Evolutionary conservation across 2,888 invertebrate species (phyloP), one percentile per base, ranked within the genome.

Genomic region (Troilus luridus): DNA sequence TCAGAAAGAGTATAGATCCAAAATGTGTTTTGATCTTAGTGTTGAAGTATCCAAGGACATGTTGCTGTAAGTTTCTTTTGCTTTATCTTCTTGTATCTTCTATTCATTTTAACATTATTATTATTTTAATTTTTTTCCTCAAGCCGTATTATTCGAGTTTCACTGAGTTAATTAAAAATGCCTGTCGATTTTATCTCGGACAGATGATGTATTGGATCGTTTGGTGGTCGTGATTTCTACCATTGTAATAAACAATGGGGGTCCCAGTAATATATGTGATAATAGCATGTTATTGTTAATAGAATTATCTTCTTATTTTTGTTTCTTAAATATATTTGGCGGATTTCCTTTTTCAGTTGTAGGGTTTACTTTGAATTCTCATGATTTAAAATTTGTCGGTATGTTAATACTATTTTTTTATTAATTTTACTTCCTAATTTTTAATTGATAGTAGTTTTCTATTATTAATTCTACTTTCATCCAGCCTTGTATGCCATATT

Each of bases 31-130:
- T 54, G 81, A 81, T 81, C 9, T 27, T 72, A 14, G 41, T 54
- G 21, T 81, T 21, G 81, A 81, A 81, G 56, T 81, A 54, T 54
- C 81, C 81, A 81, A 81, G 81, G 81, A 81, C 81, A 11, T 5
- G 17, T 3, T 54, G 21, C 62, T 41, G 11, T 19, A 54, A 21
- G 81, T 81, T 81, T 81, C 81, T 81, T 54, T 81, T 21, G 54
- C 81, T 54, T 21, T 12, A 24, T 24, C 11, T 67, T 67, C 67
- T 6, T 12, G 12, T 24, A 24, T 24, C n/a, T 24, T 67, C 0
- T 67, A 7, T 62, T 21, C 10, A 7, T 17, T 14, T 19, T 19
- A 7, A 2, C 19, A 9, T 21, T 21, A 11, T 21, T 67, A 8
- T 67, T n/a, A 24, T 1, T 67, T 67, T 12, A 12, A 12, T 67